Conservation (phyloP, 2,797 vertebrate species). For the Sebastes dallii region DNA sequence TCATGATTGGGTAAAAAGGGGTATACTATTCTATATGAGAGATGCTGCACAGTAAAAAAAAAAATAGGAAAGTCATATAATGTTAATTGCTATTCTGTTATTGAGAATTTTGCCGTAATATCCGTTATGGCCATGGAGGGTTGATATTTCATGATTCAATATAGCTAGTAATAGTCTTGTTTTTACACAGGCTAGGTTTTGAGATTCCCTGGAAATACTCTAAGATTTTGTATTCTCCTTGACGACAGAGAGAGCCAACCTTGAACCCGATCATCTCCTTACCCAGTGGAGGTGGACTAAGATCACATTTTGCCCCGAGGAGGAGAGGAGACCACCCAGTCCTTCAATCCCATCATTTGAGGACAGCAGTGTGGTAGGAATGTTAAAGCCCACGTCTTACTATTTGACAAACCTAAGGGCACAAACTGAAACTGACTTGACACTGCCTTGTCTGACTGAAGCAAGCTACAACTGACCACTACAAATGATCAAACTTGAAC, state of each 20-base stretch:
- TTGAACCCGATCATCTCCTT: not conserved
- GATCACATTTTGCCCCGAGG: not conserved
- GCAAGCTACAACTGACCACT: too few relatives aligned
- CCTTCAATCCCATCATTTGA: not conserved
- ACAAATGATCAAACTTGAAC: not conserved
- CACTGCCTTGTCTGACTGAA: too few relatives aligned
- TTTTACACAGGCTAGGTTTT: not conserved
- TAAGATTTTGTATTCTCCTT: not conserved
- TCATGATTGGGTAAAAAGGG: too few relatives aligned
- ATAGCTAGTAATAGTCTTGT: not conserved
- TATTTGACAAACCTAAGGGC: not conserved
- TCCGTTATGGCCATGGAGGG: not conserved
- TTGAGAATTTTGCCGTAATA: not conserved
- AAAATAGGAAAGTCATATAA: too few relatives aligned
- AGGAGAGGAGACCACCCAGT: not conserved
- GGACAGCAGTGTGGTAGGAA: not conserved
- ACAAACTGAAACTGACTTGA: too few relatives aligned
- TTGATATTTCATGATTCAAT: not conserved
- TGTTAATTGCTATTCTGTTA: too few relatives aligned
- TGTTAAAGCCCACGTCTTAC: not conserved
- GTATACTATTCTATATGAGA: too few relatives aligned
- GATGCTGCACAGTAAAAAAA: too few relatives aligned
- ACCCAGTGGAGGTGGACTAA: not conserved
- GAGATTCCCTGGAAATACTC: not conserved
- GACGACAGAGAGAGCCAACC: not conserved